These are phyloP conservation scores for Panzeria rudis DNA, from an alignment of 2,888 invertebrate species.

Conservation along the genomic window DNA sequence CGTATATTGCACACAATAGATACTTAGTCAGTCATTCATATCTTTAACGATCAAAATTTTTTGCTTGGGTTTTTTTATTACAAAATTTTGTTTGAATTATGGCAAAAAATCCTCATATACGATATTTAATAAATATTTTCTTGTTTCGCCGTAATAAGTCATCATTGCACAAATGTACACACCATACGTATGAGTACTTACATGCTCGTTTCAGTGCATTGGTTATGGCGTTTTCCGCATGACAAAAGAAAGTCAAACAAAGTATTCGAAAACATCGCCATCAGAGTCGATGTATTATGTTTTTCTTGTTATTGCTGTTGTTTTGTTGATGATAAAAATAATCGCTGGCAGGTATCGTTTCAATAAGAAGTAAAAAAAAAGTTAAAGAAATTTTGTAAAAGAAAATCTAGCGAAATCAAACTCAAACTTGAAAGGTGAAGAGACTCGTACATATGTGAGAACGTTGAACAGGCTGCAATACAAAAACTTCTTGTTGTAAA, in stretches of 20 bases:
- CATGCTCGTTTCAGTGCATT: constrained; percentile 54
- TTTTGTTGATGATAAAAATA: constrained; percentile 70
- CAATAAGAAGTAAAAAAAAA: constrained; percentile 21
- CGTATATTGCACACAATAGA: constrained; percentile 54
- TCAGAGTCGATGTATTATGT: constrained; percentile 53
- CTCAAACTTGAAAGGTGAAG: constrained; percentile 32
- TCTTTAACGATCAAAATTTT: constrained; percentile 70
- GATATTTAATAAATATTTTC: constrained; percentile 64
- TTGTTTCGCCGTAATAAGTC: constrained; percentile 59
- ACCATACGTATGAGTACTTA: not conserved
- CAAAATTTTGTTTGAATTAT: constrained; percentile 65
- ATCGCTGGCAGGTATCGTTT: constrained; percentile 66
- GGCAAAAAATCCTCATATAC: constrained; percentile 55
- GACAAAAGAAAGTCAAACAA: constrained; percentile 72
- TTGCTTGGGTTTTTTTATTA: constrained; percentile 31
- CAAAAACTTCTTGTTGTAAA: constrained; percentile 35
- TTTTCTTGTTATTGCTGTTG: constrained; percentile 60
- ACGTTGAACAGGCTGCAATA: constrained; percentile 66
- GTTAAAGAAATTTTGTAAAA: constrained; percentile 41
- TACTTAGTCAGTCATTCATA: constrained; percentile 69
- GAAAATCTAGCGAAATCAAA: constrained; percentile 58
- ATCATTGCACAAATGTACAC: constrained; percentile 29
- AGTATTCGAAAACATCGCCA: constrained; percentile 67
- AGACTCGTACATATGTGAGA: constrained; percentile 56
- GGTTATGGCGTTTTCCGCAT: constrained; percentile 69